These are phyloP conservation scores for Calephelis nemesis DNA, from an alignment of 1,140 invertebrate genomes.

Conservation along the genomic window DNA sequence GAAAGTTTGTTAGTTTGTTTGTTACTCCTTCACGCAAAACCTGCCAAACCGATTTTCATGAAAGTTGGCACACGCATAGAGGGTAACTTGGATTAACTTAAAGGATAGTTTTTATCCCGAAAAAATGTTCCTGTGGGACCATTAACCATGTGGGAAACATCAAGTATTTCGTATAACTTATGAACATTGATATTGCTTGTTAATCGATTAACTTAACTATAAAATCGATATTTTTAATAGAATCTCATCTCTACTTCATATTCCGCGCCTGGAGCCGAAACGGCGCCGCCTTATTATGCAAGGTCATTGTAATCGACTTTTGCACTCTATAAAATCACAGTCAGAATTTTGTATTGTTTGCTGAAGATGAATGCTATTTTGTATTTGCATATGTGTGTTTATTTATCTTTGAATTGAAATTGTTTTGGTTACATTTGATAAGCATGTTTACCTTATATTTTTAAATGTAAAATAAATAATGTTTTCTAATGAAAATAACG, in stretches of 20 bases:
- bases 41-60: too few species aligned
- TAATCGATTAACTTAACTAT: background rate
- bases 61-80: background rate
- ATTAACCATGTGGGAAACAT: too few species aligned
- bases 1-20: too few species aligned
- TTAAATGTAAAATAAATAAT: too few species aligned
- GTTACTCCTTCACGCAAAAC: too few species aligned
- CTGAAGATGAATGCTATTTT: constrained; percentile 8
- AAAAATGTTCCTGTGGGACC: too few species aligned
- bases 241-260: constrained; percentile 1
- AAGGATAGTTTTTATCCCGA: too few species aligned
- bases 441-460: too few species aligned
- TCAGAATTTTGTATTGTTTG: constrained; percentile 27
- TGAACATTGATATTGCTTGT: background rate
- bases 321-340: constrained; percentile 48
- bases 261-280: constrained; percentile 27
- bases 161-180: too few species aligned
- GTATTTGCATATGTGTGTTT: constrained; percentile 9
- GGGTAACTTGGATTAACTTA: too few species aligned
- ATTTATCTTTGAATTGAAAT: background rate
- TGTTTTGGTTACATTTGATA: too few species aligned
- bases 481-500: too few species aligned
- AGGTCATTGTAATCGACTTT: constrained; percentile 49
- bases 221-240: background rate
- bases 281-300: constrained; percentile 54